Evolutionary conservation across 1,140 invertebrate species (phyloP).

Genomic region (Bombus pyrosoma): DNA sequence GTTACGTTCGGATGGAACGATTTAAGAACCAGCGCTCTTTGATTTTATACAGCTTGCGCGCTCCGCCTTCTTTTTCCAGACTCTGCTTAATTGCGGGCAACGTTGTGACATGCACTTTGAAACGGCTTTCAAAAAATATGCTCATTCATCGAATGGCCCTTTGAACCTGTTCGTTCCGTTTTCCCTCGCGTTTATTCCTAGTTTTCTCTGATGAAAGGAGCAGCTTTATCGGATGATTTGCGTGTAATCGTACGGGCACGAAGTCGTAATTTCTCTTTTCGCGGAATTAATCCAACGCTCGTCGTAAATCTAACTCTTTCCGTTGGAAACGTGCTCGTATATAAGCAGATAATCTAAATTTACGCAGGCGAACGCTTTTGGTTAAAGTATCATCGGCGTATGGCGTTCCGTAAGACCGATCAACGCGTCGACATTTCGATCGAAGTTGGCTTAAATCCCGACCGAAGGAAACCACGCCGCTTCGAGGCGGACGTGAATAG

Average conservation of each 20-base stretch:
- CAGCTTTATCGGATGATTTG: conserved; percentile 7
- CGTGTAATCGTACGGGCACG: not conserved
- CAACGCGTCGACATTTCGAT: conserved; percentile 23
- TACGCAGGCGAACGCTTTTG: too few species aligned
- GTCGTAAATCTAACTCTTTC: not conserved
- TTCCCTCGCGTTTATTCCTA: not conserved
- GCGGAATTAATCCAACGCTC: not conserved
- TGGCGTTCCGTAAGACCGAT: not conserved
- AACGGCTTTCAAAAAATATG: not conserved
- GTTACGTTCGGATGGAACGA: not conserved
- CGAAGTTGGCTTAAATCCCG: conserved; percentile 34
- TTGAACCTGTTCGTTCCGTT: not conserved
- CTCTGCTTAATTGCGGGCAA: not conserved
- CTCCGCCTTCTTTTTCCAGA: not conserved
- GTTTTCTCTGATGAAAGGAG: not conserved
- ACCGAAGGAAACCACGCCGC: conserved; percentile 13
- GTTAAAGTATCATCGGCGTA: not conserved
- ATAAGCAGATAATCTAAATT: not conserved
- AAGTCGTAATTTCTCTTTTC: conserved; percentile 2
- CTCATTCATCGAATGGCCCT: not conserved
- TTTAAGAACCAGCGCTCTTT: conserved; percentile 14
- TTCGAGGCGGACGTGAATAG: conserved; percentile 24
- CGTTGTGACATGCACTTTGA: conserved; percentile 20
- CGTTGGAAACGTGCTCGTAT: not conserved
- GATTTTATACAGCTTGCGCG: not conserved